Evolutionary conservation across 2,113 vertebrate genomes (phyloP).

Genomic region (Varanus komodoensis): DNA sequence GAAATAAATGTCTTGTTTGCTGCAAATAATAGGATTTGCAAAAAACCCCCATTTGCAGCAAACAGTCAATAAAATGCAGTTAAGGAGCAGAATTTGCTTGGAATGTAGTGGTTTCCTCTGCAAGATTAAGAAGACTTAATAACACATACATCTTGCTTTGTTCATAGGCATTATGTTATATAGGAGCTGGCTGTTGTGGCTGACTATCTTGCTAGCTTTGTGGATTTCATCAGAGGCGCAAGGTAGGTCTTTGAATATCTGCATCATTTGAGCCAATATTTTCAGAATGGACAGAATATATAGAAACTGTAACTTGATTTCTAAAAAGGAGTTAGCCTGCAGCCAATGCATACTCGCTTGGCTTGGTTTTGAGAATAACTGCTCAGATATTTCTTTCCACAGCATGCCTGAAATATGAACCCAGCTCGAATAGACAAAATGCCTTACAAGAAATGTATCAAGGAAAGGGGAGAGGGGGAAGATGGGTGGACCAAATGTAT

Average conservation of each 20-base stretch:
- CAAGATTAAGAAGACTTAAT: constrained; percentile 23
- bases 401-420: constrained; percentile 6
- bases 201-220: constrained; percentile 78
- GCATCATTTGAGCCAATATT: background rate
- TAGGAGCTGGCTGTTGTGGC: constrained; percentile 79
- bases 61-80: background rate
- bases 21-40: background rate
- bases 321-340: background rate
- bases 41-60: background rate
- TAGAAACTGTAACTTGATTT: background rate
- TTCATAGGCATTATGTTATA: constrained; percentile 83
- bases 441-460: background rate
- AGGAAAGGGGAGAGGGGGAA: background rate
- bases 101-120: background rate
- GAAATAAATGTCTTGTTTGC: background rate
- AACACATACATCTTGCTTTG: constrained; percentile 12
- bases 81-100: background rate
- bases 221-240: constrained; percentile 79
- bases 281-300: background rate
- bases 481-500: constrained; percentile 5
- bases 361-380: constrained; percentile 16
- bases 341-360: background rate
- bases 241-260: constrained; percentile 76
- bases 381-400: background rate
- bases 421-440: background rate